phyloP scores from a whole-genome alignment of 2,797 vertebrate genomes.

The Pangasius mekongensis region DNA sequence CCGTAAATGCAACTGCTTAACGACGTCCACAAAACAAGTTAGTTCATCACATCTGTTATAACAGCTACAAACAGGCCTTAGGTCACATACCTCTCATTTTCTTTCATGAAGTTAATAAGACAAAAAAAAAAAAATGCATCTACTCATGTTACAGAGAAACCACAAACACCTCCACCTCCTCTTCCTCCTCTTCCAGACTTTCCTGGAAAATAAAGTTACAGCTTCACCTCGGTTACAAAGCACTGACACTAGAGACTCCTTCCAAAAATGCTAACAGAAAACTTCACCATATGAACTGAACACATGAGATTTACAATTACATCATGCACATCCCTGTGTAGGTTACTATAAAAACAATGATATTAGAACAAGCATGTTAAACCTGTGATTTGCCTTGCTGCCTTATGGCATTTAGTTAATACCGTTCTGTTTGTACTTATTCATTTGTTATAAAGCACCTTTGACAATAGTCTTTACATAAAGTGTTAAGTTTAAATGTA shows the following conservation, averaged over 20 bases:
- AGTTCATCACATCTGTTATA: too few species aligned
- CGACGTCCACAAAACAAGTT: too few species aligned
- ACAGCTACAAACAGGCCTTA: too few species aligned
- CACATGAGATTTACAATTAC: too few species aligned
- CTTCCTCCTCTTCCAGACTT: not conserved
- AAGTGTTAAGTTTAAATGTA: not conserved
- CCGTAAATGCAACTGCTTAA: too few species aligned
- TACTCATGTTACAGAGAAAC: not conserved
- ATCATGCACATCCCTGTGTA: too few species aligned
- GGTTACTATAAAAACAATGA: not conserved
- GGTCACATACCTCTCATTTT: not conserved
- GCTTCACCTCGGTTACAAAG: too few species aligned
- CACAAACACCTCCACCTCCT: not conserved
- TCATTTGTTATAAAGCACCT: too few species aligned
- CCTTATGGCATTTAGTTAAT: not conserved
- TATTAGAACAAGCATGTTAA: not conserved
- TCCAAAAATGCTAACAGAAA: not conserved
- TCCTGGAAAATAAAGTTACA: not conserved
- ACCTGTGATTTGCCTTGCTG: not conserved
- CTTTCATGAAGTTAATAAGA: not conserved
- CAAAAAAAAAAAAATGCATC: not conserved
- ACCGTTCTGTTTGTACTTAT: not conserved
- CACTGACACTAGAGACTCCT: not conserved
- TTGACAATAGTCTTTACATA: not conserved
- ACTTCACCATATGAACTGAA: not conserved